Conservation (phyloP, 2,113 vertebrate species). For the Paratilapia polleni region DNA sequence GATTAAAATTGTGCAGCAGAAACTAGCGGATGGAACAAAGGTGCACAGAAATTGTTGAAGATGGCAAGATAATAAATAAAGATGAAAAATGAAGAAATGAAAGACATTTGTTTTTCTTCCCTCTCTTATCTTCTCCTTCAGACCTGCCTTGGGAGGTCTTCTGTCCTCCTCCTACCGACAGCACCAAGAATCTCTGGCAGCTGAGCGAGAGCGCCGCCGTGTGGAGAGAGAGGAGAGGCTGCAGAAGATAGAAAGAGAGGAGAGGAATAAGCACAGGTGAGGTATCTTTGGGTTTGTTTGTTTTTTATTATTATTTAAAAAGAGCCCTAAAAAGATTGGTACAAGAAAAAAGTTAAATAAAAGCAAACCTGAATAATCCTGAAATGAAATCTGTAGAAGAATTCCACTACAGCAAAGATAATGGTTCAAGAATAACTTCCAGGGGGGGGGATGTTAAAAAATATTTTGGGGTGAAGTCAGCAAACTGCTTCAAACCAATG, state of each 20-base stretch:
- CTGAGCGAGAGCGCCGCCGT: slow-evolving; percentile 91
- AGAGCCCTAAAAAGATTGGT: not conserved
- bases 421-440: not conserved
- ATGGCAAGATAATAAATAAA: too few relatives aligned
- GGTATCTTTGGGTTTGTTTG: not conserved
- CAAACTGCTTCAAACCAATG: too few relatives aligned
- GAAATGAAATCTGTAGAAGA: too few relatives aligned
- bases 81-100: not conserved
- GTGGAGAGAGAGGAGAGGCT: slow-evolving; percentile 93
- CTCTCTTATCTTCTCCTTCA: slow-evolving; percentile 50
- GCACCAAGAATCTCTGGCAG: slow-evolving; percentile 95
- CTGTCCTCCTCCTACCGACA: slow-evolving; percentile 94
- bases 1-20: not conserved
- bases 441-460: not conserved
- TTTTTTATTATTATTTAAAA: not conserved
- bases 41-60: too few relatives aligned
- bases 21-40: not conserved
- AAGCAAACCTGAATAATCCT: not conserved
- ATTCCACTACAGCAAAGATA: not conserved
- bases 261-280: slow-evolving; percentile 96
- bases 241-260: slow-evolving; percentile 94
- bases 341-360: too few relatives aligned
- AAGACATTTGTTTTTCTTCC: not conserved
- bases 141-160: slow-evolving; percentile 87
- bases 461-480: too few relatives aligned